Evolutionary conservation across 1,140 invertebrate genomes (phyloP), one percentile per base, ranked within the genome.

Genomic region (Lasioglossum albipes): DNA sequence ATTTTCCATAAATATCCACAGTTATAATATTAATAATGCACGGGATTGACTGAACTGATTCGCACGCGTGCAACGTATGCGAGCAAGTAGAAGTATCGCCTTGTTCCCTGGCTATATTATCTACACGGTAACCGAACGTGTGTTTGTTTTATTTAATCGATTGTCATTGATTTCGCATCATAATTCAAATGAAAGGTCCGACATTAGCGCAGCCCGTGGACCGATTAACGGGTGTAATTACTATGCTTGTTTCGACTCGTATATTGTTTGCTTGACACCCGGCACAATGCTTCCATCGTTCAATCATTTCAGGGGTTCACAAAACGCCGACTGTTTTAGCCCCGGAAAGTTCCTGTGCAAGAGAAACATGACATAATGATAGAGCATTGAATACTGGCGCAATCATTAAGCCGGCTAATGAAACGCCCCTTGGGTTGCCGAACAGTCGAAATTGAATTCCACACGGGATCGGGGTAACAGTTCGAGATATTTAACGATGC

Each of bases 371-470:
- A 7, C 13, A 12, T 61, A 79, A 79, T 79, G 52, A 79, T 36
- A 79, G 52, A 49, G 62, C 16, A 1, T 64, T 41, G 20, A 64
- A 72, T 49, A 4, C 13, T 12, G 13, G 52, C 49, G 31, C 49
- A 41, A 49, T 65, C 71, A 49, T 74, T 66, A 59, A 10, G 31
- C 61, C 0, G 12, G 3, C 45, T 66, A 79, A 79, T 73, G 22
- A 66, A 79, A 54, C 49, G 16, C 31, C 61, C 18, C 41, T 66
- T 45, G 7, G n/a, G 20, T 27, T 64, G 16, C 52, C 59, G 41
- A 13, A 64, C 7, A 6, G n/a, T 27, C 72, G 64, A 75, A 62
- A 80, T 80, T 80, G 54, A 80, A 75, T 75, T 67, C 73, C 45
- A 27, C 31, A 2, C 45, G 13, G 59, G 13, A n/a, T 64, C 36